A percentile compares a stretch with the other conserved stretches of the same genome.
These are phyloP conservation scores for Steatornis caripensis DNA, from an alignment of 2,113 vertebrate genomes.

Conservation along the genomic window DNA sequence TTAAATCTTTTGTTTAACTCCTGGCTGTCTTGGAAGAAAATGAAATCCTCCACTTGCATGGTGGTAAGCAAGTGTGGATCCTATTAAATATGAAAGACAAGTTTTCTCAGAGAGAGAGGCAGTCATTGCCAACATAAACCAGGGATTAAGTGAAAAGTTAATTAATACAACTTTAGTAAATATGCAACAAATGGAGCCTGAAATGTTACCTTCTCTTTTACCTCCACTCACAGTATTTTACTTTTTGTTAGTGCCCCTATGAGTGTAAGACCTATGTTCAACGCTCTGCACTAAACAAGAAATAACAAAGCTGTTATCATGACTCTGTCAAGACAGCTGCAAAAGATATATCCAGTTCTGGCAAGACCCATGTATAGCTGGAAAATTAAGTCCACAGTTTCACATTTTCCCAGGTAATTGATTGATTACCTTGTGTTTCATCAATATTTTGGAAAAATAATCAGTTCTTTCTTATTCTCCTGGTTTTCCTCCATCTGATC, in stretches of 20 bases:
- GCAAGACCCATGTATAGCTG: not conserved
- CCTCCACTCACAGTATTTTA: not conserved
- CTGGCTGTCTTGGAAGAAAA: not conserved
- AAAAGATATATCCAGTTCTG: not conserved
- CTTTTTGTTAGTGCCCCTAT: not conserved
- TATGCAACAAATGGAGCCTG: not conserved
- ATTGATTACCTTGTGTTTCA: not conserved
- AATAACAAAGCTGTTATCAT: not conserved
- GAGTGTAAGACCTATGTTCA: not conserved
- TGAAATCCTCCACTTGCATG: not conserved
- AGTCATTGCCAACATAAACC: accelerated
- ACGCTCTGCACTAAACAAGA: not conserved
- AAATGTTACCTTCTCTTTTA: not conserved
- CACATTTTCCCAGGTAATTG: not conserved
- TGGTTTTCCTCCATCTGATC: not conserved
- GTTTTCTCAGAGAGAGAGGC: not conserved
- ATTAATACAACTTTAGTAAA: not conserved
- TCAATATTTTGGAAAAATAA: not conserved
- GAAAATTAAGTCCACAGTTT: not conserved
- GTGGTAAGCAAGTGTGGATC: not conserved
- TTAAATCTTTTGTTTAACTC: not conserved
- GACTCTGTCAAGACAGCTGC: not conserved
- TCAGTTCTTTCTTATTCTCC: not conserved
- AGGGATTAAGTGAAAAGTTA: not conserved
- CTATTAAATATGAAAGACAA: not conserved